Percentiles rank a stretch among this genome's conserved stretches.
Evolutionary conservation across 2,797 vertebrate genomes (phyloP).

Genomic region (Syndactyla subalaris): DNA sequence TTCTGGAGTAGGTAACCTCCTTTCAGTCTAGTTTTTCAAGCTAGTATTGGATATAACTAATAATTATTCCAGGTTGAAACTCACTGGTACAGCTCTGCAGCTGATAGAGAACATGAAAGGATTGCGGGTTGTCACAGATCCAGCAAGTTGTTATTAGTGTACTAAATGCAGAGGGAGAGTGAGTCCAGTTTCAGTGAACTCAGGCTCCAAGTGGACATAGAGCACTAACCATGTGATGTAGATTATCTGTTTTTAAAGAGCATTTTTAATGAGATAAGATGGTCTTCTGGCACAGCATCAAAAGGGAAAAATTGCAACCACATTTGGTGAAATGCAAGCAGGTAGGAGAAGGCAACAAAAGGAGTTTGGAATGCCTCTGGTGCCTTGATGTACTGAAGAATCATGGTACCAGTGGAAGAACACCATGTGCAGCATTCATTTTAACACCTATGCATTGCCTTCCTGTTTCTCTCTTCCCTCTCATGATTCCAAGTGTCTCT

Average conservation of each 20-base stretch:
- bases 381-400: neutral
- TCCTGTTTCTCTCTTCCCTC: neutral
- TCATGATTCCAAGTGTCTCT: neutral
- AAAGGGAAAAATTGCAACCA: slow-evolving; percentile 27
- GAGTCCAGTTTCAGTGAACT: neutral
- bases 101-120: neutral
- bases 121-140: neutral
- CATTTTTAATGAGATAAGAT: slow-evolving; percentile 41
- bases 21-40: neutral
- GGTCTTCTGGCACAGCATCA: slow-evolving; percentile 37
- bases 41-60: neutral
- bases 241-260: slow-evolving; percentile 38
- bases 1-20: neutral
- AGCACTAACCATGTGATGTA: neutral
- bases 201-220: neutral
- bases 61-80: neutral
- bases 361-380: neutral
- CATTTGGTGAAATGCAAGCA: slow-evolving; percentile 31
- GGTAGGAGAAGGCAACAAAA: slow-evolving; percentile 18
- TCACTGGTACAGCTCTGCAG: neutral
- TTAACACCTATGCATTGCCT: neutral
- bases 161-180: neutral
- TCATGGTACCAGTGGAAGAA: neutral
- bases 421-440: neutral
- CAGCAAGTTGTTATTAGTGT: neutral